phyloP scores from a whole-genome alignment of 2,797 vertebrate species.

The Chaetophractus vellerosus region DNA sequence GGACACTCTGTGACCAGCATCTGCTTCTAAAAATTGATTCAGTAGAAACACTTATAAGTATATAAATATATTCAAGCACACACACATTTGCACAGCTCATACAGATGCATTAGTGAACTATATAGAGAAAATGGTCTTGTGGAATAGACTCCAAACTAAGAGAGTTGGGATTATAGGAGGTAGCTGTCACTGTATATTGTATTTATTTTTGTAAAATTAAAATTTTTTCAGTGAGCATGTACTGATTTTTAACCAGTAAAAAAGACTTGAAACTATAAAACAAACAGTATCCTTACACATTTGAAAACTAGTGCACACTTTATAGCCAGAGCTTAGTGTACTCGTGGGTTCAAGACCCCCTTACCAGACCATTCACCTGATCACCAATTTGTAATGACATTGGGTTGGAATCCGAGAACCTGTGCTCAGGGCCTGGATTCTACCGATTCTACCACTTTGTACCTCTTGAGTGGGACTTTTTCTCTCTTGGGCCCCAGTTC shows the following conservation, averaged over 20 bases:
- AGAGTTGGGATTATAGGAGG: not conserved
- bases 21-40: slow-evolving; percentile 28
- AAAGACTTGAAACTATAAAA: not conserved
- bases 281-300: not conserved
- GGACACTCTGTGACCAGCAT: not conserved
- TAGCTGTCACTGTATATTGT: not conserved
- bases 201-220: slow-evolving; percentile 35
- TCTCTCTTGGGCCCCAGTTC: not conserved
- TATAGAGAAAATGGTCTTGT: not conserved
- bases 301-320: not conserved
- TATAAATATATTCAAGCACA: slow-evolving; percentile 18
- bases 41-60: slow-evolving; percentile 5
- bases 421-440: not conserved
- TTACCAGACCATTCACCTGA: not conserved
- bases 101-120: not conserved
- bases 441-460: not conserved
- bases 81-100: not conserved
- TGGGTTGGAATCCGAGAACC: not conserved
- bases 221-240: not conserved
- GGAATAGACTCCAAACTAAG: not conserved
- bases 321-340: not conserved
- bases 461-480: not conserved
- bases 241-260: not conserved
- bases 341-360: not conserved
- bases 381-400: not conserved